A percentile compares a stretch with the other conserved stretches of the same genome.
These are phyloP conservation scores for Zapus hudsonius DNA, from an alignment of 2,113 vertebrate genomes.

Conservation along the genomic window DNA sequence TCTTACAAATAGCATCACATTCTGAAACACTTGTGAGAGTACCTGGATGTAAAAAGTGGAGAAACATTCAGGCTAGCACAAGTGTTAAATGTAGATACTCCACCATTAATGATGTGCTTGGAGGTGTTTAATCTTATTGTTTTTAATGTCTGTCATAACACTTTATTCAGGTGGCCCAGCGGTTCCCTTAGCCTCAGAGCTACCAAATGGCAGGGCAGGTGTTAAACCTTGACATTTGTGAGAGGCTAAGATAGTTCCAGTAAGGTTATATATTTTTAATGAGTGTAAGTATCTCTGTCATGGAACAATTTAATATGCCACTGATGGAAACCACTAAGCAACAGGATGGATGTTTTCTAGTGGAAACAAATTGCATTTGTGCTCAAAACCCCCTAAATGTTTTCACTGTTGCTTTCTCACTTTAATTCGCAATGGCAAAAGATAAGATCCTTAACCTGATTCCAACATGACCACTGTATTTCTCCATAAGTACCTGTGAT, in stretches of 20 bases:
- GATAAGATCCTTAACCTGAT: neutral
- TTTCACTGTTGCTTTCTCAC: neutral
- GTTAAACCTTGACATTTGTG: neutral
- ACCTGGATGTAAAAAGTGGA: neutral
- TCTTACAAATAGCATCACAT: neutral
- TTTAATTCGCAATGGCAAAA: neutral
- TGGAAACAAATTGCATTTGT: neutral
- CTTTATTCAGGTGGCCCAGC: neutral
- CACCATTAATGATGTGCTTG: neutral
- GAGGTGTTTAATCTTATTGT: neutral
- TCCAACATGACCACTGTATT: neutral
- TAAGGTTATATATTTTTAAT: neutral
- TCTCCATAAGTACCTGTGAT: neutral
- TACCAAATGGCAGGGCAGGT: neutral
- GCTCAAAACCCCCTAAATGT: neutral
- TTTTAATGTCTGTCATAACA: neutral
- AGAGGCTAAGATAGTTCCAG: neutral
- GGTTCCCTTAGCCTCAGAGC: no score
- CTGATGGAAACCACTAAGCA: neutral
- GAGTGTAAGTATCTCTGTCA: neutral
- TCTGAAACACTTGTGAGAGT: neutral
- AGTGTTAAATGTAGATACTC: neutral
- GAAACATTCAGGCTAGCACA: neutral
- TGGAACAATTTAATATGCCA: neutral
- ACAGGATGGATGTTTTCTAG: neutral